Evolutionary conservation across 1,140 invertebrate species (phyloP), one percentile per base, ranked within the genome.

Genomic region (Brachionus rubens): DNA sequence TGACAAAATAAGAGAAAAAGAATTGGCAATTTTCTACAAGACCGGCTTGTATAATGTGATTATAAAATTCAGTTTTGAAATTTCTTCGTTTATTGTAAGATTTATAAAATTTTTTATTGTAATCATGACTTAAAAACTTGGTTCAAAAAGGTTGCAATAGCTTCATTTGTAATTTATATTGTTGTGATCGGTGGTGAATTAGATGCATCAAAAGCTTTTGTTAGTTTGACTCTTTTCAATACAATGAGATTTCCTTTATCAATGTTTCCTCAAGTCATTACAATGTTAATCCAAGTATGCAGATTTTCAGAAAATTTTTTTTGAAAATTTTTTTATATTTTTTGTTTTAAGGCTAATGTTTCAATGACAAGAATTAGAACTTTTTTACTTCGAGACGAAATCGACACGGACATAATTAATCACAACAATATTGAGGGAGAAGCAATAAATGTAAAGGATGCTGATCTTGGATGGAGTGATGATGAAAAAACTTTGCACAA

Each of bases 171-270:
- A 28, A 80, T 84, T 1, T 88, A 84, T 81, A 83, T 88, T 5
- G 41, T 88, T 12, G 5, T 72, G 24, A 41, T 3, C 21, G 50
- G 41, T 21, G 56, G 56, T 12, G 40, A 83, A 9, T 83, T 85
- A 77, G 78, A 82, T 28, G 78, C 79, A 9, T 83, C 88, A 78
- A 75, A 84, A 30, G 88, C 88, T 79, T 99, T 99, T 87, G 95
- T 98, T 77, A 93, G 95, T 79, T 88, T 99, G 79, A 92, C 95
- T 82, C 89, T 98, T 80, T 98, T 99, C 88, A 98, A 98, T 87
- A 94, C 98, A 79, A 89, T 99, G 79, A 89, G 94, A 81, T 95
- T 96, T 85, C 94, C 96, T 79, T 87, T 90, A 67, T 81, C 82
- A 24, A 86, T 88, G 79, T 80, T 89, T 56, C 87, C 88, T 3